Evolutionary conservation across 2,888 invertebrate species (phyloP).

Genomic region (Archips xylosteana): DNA sequence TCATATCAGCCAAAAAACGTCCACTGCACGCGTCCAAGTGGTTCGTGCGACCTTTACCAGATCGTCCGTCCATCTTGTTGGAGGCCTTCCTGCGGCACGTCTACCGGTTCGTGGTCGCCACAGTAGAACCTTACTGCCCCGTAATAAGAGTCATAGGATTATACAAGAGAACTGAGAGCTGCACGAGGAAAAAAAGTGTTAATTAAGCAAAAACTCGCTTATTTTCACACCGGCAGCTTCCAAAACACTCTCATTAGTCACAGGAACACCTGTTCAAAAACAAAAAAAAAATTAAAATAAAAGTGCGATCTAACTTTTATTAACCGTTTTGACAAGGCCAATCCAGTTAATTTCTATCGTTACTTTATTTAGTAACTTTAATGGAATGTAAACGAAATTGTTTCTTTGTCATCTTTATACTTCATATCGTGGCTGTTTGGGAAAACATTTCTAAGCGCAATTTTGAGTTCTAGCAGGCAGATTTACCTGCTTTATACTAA

Average conservation of each 20-base stretch:
- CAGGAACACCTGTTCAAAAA: conserved; percentile 57
- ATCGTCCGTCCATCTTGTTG: too few relatives aligned
- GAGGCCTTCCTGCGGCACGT: background rate
- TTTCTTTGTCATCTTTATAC: too few relatives aligned
- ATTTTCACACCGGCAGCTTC: conserved; percentile 56
- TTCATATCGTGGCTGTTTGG: too few relatives aligned
- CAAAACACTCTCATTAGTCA: conserved; percentile 57
- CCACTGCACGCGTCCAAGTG: too few relatives aligned
- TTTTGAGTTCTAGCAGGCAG: too few relatives aligned
- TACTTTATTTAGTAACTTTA: too few relatives aligned
- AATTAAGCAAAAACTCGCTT: conserved; percentile 58
- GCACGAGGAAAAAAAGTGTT: conserved; percentile 5
- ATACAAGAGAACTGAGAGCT: background rate
- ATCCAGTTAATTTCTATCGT: background rate
- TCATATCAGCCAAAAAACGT: too few relatives aligned
- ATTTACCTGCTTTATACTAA: too few relatives aligned
- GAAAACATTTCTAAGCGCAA: too few relatives aligned
- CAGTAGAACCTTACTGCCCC: too few relatives aligned
- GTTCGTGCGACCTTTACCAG: too few relatives aligned
- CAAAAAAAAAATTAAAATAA: background rate
- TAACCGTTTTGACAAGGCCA: background rate
- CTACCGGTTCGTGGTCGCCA: background rate
- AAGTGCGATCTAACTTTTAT: background rate
- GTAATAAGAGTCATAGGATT: background rate
- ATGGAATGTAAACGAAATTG: too few relatives aligned